Percentiles rank a stretch among this genome's conserved stretches.
Evolutionary conservation across 2,113 vertebrate species (phyloP).

Genomic region (Lasiurus borealis): DNA sequence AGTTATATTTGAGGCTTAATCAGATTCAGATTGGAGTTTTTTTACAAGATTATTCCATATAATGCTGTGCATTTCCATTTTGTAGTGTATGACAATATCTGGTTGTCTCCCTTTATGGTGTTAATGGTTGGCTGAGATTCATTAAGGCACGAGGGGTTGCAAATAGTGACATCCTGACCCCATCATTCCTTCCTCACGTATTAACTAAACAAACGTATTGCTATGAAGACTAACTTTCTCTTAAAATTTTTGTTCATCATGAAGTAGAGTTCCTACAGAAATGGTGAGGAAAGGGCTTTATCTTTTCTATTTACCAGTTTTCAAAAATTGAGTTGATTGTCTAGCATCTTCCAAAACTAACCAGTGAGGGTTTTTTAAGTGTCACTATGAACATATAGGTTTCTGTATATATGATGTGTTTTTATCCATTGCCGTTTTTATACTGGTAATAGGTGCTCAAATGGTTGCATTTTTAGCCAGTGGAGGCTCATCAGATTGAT

Average conservation of each 20-base stretch:
- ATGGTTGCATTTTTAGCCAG: neutral
- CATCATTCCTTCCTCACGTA: neutral
- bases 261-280: neutral
- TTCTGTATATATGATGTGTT: neutral
- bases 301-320: neutral
- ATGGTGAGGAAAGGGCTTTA: neutral
- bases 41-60: neutral
- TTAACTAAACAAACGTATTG: neutral
- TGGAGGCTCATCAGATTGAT: neutral
- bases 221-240: neutral
- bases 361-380: neutral
- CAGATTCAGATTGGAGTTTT: neutral
- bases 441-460: neutral
- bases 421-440: neutral
- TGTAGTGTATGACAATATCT: neutral
- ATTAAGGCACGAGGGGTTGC: neutral
- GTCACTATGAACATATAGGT: neutral
- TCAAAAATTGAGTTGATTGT: neutral
- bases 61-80: neutral
- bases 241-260: neutral
- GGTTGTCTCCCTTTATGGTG: neutral
- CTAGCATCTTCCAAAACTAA: neutral
- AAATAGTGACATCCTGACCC: neutral
- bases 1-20: neutral
- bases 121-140: neutral